Evolutionary conservation across 35 echinoderm and acorn worm species (phyloP).

Genomic region (Heliocidaris erythrogramma): DNA sequence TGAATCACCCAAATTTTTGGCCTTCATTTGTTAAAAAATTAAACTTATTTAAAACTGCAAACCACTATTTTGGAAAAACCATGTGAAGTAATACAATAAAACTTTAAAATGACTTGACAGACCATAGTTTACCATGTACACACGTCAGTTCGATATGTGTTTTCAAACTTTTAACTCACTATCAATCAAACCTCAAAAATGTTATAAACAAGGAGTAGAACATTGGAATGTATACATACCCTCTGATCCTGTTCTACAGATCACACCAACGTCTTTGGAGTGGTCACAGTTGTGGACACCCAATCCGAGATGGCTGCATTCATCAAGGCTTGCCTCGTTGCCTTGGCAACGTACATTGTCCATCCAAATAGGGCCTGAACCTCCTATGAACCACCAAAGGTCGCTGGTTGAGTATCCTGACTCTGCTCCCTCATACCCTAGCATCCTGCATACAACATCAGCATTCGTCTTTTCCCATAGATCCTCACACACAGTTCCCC

Average conservation of each 20-base stretch:
- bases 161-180: too few relatives aligned
- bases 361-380: background rate
- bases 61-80: too few relatives aligned
- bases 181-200: too few relatives aligned
- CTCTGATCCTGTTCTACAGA: conserved; percentile 15
- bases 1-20: too few relatives aligned
- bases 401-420: background rate
- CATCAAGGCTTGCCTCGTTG: background rate
- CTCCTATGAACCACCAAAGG: background rate
- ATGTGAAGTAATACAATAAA: too few relatives aligned
- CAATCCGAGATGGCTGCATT: conserved; percentile 21
- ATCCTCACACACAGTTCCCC: conserved; percentile 76
- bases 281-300: conserved; percentile 56
- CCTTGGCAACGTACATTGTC: conserved; percentile 41
- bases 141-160: too few relatives aligned
- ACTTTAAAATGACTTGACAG: too few relatives aligned
- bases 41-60: too few relatives aligned
- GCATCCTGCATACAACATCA: conserved; percentile 55
- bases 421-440: conserved; percentile 56
- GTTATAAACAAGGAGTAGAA: too few relatives aligned
- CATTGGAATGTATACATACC: background rate
- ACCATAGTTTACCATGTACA: too few relatives aligned
- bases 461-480: conserved; percentile 55
- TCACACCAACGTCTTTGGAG: conserved; percentile 35
- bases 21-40: too few relatives aligned